phyloP scores from a whole-genome alignment of 2,113 vertebrate species.

The Orthonyx spaldingii region DNA sequence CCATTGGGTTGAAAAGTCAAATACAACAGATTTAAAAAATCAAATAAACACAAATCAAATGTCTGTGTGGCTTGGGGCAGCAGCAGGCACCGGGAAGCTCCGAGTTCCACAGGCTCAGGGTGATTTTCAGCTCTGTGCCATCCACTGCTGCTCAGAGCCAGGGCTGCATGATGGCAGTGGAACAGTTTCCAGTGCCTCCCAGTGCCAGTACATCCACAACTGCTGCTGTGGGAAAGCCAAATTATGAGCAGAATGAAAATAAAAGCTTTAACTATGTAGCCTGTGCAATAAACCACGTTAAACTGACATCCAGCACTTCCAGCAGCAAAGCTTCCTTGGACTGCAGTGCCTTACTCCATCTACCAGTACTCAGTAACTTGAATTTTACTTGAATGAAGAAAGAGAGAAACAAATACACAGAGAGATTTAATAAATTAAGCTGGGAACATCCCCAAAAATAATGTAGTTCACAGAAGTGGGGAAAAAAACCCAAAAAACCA shows the following conservation, averaged over 20 bases:
- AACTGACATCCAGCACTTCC: background rate
- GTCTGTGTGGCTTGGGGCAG: background rate
- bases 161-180: background rate
- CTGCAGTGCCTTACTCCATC: background rate
- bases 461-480: background rate
- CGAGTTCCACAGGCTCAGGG: rapidly evolving
- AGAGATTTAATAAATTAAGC: background rate
- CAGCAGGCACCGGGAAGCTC: background rate
- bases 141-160: background rate
- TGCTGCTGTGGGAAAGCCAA: background rate
- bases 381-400: background rate
- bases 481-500: no score
- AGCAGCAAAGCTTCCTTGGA: background rate
- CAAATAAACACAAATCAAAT: background rate
- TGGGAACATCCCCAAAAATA: background rate
- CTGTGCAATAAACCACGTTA: background rate
- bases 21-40: background rate
- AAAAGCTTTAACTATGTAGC: background rate
- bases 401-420: background rate
- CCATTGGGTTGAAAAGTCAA: background rate
- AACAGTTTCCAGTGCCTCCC: background rate
- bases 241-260: background rate
- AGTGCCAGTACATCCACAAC: background rate
- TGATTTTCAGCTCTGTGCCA: background rate
- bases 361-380: background rate